Conservation (phyloP, 2,888 invertebrate genomes). For the Mechanitis mazaeus region DNA sequence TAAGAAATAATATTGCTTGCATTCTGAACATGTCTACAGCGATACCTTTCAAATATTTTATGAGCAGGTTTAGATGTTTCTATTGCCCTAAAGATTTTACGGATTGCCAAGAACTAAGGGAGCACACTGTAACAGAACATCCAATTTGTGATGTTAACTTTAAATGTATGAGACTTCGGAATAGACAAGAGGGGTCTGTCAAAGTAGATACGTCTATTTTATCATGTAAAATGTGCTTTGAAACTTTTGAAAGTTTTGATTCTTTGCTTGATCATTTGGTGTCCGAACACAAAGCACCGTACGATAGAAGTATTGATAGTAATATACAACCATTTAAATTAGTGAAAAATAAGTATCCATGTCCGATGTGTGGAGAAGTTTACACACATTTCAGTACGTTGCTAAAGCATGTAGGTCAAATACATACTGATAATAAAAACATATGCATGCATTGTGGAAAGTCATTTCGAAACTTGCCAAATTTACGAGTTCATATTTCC, state of each 20-base stretch:
- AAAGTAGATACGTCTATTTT: slow-evolving; percentile 53
- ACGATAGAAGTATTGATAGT: slow-evolving; percentile 41
- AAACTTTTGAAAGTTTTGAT: slow-evolving; percentile 39
- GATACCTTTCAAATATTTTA: slow-evolving; percentile 59
- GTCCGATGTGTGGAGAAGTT: slow-evolving; percentile 48
- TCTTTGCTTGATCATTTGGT: slow-evolving; percentile 45
- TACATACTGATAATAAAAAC: slow-evolving; percentile 50
- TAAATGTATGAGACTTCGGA: slow-evolving; percentile 49
- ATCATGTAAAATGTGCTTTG: slow-evolving; percentile 51
- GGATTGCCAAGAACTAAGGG: slow-evolving; percentile 48
- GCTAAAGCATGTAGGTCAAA: slow-evolving; percentile 48
- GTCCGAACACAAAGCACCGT: slow-evolving; percentile 42
- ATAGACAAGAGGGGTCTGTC: slow-evolving; percentile 49
- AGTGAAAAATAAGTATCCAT: slow-evolving; percentile 46
- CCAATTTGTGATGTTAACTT: slow-evolving; percentile 51
- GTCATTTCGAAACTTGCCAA: slow-evolving; percentile 49
- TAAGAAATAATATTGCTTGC: slow-evolving; percentile 49
- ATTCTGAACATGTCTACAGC: slow-evolving; percentile 59
- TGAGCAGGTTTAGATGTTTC: slow-evolving; percentile 58
- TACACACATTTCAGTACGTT: slow-evolving; percentile 52
- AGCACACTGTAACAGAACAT: slow-evolving; percentile 51
- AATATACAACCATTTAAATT: slow-evolving; percentile 49
- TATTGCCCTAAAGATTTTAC: slow-evolving; percentile 57
- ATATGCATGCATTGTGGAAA: slow-evolving; percentile 56
- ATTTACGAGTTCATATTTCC: slow-evolving; percentile 49